phyloP scores from a whole-genome alignment of 2,888 invertebrate genomes.

The Chalcis sispes region DNA sequence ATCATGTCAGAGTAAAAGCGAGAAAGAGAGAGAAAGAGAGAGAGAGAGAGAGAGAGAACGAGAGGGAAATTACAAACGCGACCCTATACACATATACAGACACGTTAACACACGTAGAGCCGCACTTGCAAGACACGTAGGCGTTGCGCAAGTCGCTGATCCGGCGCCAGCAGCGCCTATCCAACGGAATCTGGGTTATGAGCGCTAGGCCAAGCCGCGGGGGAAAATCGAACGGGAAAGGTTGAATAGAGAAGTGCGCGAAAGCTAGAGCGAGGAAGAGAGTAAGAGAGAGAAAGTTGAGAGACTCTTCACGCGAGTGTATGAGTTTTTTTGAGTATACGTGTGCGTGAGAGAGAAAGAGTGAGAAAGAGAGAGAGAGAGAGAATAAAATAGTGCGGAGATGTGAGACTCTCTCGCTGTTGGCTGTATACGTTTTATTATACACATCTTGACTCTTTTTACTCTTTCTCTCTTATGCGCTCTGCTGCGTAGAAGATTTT shows the following conservation, averaged over 20 bases:
- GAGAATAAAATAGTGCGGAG: neutral
- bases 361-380: neutral
- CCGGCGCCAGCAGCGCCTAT: conserved; percentile 14
- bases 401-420: neutral
- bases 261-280: conserved; percentile 21
- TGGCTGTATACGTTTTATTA: conserved; percentile 2
- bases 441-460: neutral
- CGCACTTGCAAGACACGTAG: no score
- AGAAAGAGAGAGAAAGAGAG: no score
- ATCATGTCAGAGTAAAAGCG: no score
- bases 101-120: no score
- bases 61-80: conserved; percentile 8
- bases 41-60: neutral
- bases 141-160: conserved; percentile 3
- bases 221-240: conserved; percentile 70
- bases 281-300: neutral
- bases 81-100: neutral
- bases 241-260: conserved; percentile 59
- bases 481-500: no score
- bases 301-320: conserved; percentile 17
- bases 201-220: conserved; percentile 70
- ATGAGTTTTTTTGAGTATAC: conserved; percentile 12
- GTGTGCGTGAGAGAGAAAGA: neutral
- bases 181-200: conserved; percentile 70
- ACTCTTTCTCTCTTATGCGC: neutral